These are phyloP conservation scores for Crotophaga sulcirostris DNA, from an alignment of 2,113 vertebrate genomes.

Conservation along the genomic window DNA sequence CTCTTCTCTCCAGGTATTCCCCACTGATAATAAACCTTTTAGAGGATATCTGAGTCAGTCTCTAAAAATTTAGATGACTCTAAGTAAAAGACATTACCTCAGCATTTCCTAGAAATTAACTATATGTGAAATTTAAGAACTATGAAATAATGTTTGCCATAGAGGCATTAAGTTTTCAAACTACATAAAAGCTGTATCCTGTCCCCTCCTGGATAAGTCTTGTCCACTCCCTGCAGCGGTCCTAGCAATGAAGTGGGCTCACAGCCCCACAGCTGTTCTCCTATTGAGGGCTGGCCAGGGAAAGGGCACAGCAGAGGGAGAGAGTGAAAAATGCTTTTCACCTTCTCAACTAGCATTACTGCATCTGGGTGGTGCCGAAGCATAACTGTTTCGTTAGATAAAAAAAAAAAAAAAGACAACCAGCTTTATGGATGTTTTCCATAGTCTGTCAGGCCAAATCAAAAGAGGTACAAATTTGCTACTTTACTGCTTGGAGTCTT, in stretches of 20 bases:
- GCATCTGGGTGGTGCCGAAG: neutral
- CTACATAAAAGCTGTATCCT: neutral
- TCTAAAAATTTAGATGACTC: neutral
- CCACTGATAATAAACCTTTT: neutral
- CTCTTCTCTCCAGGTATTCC: neutral
- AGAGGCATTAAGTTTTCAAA: neutral
- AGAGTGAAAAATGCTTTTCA: neutral
- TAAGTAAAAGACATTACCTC: neutral
- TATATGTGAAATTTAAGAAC: neutral
- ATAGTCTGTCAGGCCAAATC: neutral
- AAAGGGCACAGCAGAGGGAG: neutral
- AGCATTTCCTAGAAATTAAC: slow-evolving; percentile 1
- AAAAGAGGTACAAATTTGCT: neutral
- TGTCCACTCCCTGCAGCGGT: neutral
- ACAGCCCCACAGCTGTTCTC: neutral
- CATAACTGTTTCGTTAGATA: neutral
- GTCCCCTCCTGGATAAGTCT: neutral
- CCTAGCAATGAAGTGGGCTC: neutral
- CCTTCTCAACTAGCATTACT: neutral
- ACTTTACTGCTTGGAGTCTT: neutral
- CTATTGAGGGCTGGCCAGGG: neutral
- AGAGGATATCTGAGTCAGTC: neutral
- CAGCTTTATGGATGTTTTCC: neutral
- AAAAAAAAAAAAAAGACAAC: neutral
- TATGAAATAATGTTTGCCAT: neutral